These are phyloP conservation scores for Melipona quadrifasciata DNA, from an alignment of 1,140 invertebrate species.

Conservation along the genomic window DNA sequence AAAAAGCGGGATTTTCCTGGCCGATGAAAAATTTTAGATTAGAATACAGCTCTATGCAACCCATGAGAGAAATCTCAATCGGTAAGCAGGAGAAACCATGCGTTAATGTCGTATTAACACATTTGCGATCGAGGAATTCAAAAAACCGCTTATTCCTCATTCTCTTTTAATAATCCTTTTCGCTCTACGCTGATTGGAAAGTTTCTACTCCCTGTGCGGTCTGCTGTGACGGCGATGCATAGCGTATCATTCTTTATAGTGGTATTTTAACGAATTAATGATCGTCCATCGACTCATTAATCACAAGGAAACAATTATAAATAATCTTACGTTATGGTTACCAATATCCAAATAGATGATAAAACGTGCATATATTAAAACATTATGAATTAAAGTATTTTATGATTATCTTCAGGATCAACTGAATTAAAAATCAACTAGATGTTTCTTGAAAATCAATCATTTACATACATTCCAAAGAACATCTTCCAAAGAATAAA, in stretches of 20 bases:
- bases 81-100: background rate
- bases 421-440: background rate
- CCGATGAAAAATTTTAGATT: background rate
- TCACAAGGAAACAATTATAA: background rate
- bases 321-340: background rate
- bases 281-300: background rate
- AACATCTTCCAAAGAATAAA: no score
- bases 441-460: background rate
- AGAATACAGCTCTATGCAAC: constrained; percentile 10
- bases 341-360: background rate
- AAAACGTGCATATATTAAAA: no score
- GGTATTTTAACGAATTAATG: background rate
- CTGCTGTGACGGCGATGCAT: background rate
- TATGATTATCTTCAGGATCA: background rate
- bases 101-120: background rate
- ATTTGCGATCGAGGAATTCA: background rate
- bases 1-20: background rate
- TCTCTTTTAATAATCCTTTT: background rate
- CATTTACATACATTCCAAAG: no score
- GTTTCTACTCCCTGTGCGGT: background rate
- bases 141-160: background rate
- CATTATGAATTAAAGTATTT: no score
- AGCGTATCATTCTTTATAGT: background rate
- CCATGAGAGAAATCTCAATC: constrained; percentile 7
- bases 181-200: background rate